A percentile compares a stretch with the other conserved stretches of the same genome.
These are phyloP conservation scores for Mantis religiosa DNA, from an alignment of 2,888 invertebrate species.

Conservation along the genomic window DNA sequence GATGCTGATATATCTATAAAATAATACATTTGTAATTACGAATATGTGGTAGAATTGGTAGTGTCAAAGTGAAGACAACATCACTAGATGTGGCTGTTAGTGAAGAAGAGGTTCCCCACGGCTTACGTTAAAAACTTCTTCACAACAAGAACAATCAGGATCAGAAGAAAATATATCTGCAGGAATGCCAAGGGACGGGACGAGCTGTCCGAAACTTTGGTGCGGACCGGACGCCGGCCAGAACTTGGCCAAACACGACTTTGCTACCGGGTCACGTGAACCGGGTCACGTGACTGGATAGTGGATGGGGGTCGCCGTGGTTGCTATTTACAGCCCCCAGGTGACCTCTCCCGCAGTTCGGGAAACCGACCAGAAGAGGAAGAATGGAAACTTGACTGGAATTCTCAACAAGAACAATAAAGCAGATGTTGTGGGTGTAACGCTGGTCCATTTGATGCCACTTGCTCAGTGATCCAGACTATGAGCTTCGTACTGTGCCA, in stretches of 20 bases:
- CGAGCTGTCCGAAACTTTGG: not conserved
- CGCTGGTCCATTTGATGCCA: not conserved
- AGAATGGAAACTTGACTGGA: constrained; percentile 20
- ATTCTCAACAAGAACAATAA: constrained; percentile 23
- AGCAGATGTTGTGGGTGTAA: not conserved
- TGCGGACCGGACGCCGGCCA: not conserved
- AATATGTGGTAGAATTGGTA: too few species aligned
- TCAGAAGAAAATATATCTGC: not conserved
- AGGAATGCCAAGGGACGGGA: not conserved
- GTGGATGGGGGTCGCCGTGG: constrained; percentile 10
- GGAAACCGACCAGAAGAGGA: constrained; percentile 6
- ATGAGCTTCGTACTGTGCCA: too few species aligned
- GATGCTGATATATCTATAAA: too few species aligned
- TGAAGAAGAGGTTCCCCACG: not conserved
- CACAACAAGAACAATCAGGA: not conserved
- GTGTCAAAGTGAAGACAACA: too few species aligned
- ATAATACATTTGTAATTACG: too few species aligned
- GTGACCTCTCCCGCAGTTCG: constrained; percentile 16
- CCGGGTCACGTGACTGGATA: constrained; percentile 6
- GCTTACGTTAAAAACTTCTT: not conserved
- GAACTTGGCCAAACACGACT: not conserved
- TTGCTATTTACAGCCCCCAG: constrained; percentile 26
- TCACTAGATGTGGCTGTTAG: not conserved
- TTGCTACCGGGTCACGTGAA: not conserved
- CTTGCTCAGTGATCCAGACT: not conserved